phyloP scores from a whole-genome alignment of 2,888 invertebrate species.

The Corythucha ciliata region DNA sequence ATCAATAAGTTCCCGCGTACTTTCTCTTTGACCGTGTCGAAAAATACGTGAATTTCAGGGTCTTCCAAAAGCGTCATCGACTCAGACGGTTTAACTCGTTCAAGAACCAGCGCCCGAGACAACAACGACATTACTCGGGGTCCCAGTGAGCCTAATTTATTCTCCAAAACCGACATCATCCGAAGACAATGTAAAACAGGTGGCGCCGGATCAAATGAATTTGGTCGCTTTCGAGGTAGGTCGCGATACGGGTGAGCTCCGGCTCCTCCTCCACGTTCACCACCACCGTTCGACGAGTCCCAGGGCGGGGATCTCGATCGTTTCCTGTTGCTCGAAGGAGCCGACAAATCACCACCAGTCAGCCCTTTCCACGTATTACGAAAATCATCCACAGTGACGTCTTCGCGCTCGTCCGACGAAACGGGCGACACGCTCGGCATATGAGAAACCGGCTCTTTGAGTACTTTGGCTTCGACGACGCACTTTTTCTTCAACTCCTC shows the following conservation, averaged over 20 bases:
- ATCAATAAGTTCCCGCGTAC: slow-evolving; percentile 68
- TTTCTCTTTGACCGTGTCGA: slow-evolving; percentile 80
- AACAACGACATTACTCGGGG: slow-evolving; percentile 67
- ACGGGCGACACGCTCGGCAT: slow-evolving; percentile 30
- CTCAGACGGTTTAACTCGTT: slow-evolving; percentile 49
- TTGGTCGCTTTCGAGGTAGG: too few relatives aligned
- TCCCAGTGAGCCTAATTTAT: slow-evolving; percentile 72
- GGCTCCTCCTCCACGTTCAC: too few relatives aligned
- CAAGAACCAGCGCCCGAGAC: slow-evolving; percentile 66
- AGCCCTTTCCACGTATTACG: slow-evolving; percentile 37
- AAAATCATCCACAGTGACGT: slow-evolving; percentile 35
- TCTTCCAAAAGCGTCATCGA: slow-evolving; percentile 62
- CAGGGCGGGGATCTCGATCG: too few relatives aligned
- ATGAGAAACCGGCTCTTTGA: slow-evolving; percentile 15
- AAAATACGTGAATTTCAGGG: slow-evolving; percentile 61
- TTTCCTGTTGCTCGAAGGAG: slow-evolving; percentile 24
- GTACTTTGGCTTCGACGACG: slow-evolving; percentile 15
- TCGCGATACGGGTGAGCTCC: too few relatives aligned
- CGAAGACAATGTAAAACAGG: slow-evolving; percentile 44
- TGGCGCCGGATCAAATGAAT: slow-evolving; percentile 50
- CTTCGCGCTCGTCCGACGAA: slow-evolving; percentile 34
- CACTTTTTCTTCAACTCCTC: slow-evolving; percentile 54
- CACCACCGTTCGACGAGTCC: too few relatives aligned
- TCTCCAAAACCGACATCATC: slow-evolving; percentile 69
- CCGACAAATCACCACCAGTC: slow-evolving; percentile 36